phyloP scores from a whole-genome alignment of 2,888 invertebrate species.

The Capitulum mitella region DNA sequence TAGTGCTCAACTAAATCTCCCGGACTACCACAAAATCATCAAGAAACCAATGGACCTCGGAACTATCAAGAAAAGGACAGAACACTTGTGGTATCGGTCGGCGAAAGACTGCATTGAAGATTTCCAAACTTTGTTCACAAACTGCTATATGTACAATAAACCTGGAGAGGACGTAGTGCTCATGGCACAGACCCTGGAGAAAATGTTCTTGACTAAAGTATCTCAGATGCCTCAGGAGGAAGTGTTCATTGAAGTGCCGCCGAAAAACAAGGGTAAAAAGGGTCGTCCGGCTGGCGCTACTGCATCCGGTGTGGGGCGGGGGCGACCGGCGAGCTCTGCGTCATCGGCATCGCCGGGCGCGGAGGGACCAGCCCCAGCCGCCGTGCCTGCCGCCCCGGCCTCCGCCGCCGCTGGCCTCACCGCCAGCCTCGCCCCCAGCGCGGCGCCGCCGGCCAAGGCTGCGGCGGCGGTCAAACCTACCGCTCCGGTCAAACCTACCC shows the following conservation, averaged over 20 bases:
- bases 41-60: slow-evolving; percentile 97
- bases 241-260: slow-evolving; percentile 64
- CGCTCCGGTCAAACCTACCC: background rate
- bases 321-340: slow-evolving; percentile 1
- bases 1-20: slow-evolving; percentile 87
- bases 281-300: slow-evolving; percentile 45
- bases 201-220: slow-evolving; percentile 78
- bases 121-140: slow-evolving; percentile 95
- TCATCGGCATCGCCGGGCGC: background rate
- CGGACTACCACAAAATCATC: slow-evolving; percentile 96
- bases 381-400: slow-evolving; percentile 26
- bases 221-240: slow-evolving; percentile 95
- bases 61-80: slow-evolving; percentile 89
- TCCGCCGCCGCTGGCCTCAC: slow-evolving; percentile 25
- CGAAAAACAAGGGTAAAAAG: slow-evolving; percentile 48
- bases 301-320: background rate
- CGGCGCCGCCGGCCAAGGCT: background rate
- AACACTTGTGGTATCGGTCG: slow-evolving; percentile 90
- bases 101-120: slow-evolving; percentile 95
- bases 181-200: slow-evolving; percentile 94
- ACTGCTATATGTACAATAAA: slow-evolving; percentile 97
- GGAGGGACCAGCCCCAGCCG: slow-evolving; percentile 24
- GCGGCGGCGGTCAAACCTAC: background rate
- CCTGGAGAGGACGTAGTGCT: slow-evolving; percentile 96
- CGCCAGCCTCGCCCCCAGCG: slow-evolving; percentile 15